Evolutionary conservation across 2,797 vertebrate species (phyloP).

Genomic region (Xiphophorus birchmanni): DNA sequence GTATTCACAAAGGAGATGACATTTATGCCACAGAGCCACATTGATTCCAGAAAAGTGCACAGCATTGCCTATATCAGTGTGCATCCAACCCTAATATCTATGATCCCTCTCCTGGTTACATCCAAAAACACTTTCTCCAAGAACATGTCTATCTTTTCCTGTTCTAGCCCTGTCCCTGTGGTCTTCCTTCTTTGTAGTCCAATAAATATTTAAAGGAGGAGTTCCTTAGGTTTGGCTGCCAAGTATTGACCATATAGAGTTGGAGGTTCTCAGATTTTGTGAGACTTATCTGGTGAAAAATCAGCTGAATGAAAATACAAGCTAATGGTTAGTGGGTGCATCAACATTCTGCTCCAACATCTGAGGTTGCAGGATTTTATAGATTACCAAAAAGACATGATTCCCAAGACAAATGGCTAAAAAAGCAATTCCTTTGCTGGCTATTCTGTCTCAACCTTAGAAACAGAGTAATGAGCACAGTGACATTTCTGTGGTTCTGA

Average conservation of each 20-base stretch:
- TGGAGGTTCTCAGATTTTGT: not conserved
- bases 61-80: not conserved
- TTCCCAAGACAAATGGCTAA: not conserved
- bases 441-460: not conserved
- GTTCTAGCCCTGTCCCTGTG: not conserved
- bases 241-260: not conserved
- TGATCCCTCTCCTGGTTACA: not conserved
- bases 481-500: not conserved
- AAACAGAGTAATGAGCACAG: not conserved
- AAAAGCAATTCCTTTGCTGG: not conserved
- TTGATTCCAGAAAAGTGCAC: not conserved
- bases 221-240: not conserved
- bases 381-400: not conserved
- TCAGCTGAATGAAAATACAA: not conserved
- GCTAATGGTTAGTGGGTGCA: not conserved
- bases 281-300: not conserved
- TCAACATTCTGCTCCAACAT: not conserved
- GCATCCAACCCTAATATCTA: not conserved
- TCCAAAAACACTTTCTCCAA: not conserved
- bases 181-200: not conserved
- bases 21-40: not conserved
- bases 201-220: not conserved
- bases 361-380: not conserved
- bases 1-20: not conserved
- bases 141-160: not conserved